These are phyloP conservation scores for Littorina saxatilis DNA, from an alignment of 1,140 invertebrate species.

Conservation along the genomic window DNA sequence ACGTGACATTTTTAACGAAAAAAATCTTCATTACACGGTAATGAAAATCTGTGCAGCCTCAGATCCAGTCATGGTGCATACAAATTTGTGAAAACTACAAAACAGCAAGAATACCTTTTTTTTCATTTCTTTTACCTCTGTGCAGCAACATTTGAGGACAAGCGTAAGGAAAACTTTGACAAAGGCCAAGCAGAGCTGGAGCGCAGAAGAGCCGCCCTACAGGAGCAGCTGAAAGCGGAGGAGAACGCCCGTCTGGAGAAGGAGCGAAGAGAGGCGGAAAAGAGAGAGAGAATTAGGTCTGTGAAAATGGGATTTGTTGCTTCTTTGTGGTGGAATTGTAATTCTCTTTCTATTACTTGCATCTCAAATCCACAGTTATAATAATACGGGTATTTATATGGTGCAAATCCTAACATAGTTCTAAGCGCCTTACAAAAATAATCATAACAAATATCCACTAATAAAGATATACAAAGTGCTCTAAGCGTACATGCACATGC, in stretches of 20 bases:
- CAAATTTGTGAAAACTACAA: neutral
- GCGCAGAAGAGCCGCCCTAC: constrained; percentile 88
- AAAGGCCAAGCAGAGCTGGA: constrained; percentile 98
- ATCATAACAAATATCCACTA: too few species aligned
- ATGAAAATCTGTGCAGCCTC: too few species aligned
- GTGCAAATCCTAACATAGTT: too few species aligned
- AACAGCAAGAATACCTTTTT: neutral
- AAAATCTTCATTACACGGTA: too few species aligned
- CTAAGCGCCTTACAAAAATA: too few species aligned
- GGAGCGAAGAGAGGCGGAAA: constrained; percentile 91
- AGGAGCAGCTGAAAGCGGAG: constrained; percentile 77
- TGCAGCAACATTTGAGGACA: constrained; percentile 94
- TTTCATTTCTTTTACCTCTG: neutral
- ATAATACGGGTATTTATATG: too few species aligned
- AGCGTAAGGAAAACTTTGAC: constrained; percentile 97
- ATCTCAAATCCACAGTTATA: too few species aligned
- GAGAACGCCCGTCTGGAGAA: constrained; percentile 77
- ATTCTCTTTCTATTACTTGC: too few species aligned
- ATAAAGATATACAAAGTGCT: too few species aligned
- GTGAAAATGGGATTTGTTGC: constrained; percentile 27
- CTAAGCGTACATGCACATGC: too few species aligned
- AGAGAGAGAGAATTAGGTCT: constrained; percentile 85
- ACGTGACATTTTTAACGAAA: too few species aligned
- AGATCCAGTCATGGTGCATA: neutral
- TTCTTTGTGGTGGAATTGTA: neutral